These are phyloP conservation scores for Cheilosia urbana DNA, from an alignment of 2,888 invertebrate genomes.

Conservation along the genomic window DNA sequence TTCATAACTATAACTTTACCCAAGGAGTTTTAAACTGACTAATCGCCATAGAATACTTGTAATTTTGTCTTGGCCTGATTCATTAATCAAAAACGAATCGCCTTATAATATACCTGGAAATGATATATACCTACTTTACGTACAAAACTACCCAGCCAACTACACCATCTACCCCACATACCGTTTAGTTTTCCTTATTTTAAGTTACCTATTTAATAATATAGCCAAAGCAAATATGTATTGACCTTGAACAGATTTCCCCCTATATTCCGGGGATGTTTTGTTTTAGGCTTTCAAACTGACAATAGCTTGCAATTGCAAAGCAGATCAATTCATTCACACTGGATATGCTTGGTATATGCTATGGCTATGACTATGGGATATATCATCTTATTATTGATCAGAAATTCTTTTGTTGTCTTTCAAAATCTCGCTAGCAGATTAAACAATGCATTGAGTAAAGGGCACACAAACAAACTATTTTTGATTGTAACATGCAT, in stretches of 20 bases:
- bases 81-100: too few species aligned
- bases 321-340: slow-evolving; percentile 10
- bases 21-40: too few species aligned
- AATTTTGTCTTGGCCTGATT: too few species aligned
- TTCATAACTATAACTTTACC: too few species aligned
- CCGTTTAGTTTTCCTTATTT: background rate
- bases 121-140: background rate
- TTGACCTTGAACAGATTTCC: slow-evolving; percentile 9
- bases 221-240: slow-evolving; percentile 12
- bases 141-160: too few species aligned
- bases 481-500: background rate
- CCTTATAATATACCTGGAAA: background rate
- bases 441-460: slow-evolving; percentile 17
- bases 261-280: background rate
- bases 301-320: background rate
- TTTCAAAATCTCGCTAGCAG: background rate
- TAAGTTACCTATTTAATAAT: background rate
- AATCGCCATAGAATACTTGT: too few species aligned
- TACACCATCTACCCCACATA: background rate
- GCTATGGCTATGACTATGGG: background rate
- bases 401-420: slow-evolving; percentile 16
- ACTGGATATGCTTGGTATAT: background rate
- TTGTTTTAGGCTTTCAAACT: slow-evolving; percentile 8
- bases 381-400: slow-evolving; percentile 20
- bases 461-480: slow-evolving; percentile 5